Percentiles rank a stretch among this genome's conserved stretches.
phyloP scores from a whole-genome alignment of 2,888 invertebrate species.

The Eurois occulta region DNA sequence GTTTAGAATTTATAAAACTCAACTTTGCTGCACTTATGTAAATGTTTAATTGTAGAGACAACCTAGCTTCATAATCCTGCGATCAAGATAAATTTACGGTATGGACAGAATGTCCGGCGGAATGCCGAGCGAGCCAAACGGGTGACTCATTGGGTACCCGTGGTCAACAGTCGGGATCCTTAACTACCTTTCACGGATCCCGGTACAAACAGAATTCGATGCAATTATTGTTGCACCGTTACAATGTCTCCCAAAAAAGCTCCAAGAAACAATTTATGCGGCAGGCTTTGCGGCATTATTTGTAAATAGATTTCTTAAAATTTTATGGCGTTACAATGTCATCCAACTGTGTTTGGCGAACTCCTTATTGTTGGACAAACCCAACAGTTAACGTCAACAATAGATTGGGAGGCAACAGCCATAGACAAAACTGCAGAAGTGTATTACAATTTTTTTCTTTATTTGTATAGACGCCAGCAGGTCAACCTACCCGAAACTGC shows the following conservation, averaged over 20 bases:
- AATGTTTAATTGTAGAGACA: slow-evolving; percentile 67
- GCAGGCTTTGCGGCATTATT: slow-evolving; percentile 68
- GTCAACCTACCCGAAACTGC: too few species aligned
- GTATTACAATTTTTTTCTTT: slow-evolving; percentile 36
- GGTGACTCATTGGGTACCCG: slow-evolving; percentile 82
- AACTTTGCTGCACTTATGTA: slow-evolving; percentile 63
- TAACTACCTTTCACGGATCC: slow-evolving; percentile 76
- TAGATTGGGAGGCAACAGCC: slow-evolving; percentile 40
- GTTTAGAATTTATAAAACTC: slow-evolving; percentile 70
- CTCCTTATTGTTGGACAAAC: slow-evolving; percentile 44
- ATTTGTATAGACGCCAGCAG: too few species aligned
- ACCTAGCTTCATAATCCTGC: slow-evolving; percentile 70
- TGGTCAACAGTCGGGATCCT: slow-evolving; percentile 73
- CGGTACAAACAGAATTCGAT: slow-evolving; percentile 67
- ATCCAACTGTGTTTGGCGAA: slow-evolving; percentile 63
- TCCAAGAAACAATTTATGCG: slow-evolving; percentile 56
- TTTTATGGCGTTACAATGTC: slow-evolving; percentile 70
- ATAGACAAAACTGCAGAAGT: slow-evolving; percentile 28
- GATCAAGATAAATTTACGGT: slow-evolving; percentile 75
- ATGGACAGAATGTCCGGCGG: slow-evolving; percentile 82
- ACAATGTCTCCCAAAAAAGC: slow-evolving; percentile 60
- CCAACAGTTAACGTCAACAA: slow-evolving; percentile 67
- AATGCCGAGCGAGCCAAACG: slow-evolving; percentile 79
- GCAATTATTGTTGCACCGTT: slow-evolving; percentile 72
- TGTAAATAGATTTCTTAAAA: slow-evolving; percentile 66